Base-by-base conservation (phyloP, 2,797 vertebrate genomes). In the Nyctibius grandis region DNA sequence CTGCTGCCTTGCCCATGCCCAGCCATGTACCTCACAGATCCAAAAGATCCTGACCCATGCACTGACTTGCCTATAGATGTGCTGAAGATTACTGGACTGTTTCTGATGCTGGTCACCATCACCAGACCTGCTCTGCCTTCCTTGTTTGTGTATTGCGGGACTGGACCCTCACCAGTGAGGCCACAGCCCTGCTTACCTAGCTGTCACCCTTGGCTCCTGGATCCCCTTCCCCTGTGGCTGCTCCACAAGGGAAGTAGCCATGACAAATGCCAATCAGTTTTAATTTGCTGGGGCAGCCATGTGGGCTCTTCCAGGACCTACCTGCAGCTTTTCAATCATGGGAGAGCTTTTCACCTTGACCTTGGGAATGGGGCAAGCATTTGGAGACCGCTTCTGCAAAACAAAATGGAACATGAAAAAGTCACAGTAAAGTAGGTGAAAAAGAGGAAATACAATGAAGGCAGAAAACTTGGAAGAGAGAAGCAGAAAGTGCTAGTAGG, bases 261-360 rank as follows among this genome's bases (percentile, higher is more conserved):
- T 79, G 63, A 73, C 44, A 91, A 87, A 60, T 42, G 17, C 12
- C 67, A 48, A 36, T 14, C 34, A 44, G 31, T 45, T 89, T 85
- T 65, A 14, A 50, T 63, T 91, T 70, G 31, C 53, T 74, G 68
- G 9, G 20, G 23, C 44, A 84, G 33, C 38, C 45, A 21, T 1
- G 6, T 38, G 57, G 42, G 56, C 8, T 89, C 54, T 81, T 76
- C 40, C 33, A 68, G 45, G 45, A 88, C 97, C 88, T 94, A 98
- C 98, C 98, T 98, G 98, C 36, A 98, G 97, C 94, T 98, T 98
- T 95, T 98, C 98, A 73, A 98, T 98, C 94, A 98, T 97, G 38
- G 98, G 98, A 1, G 98, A 98, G 80, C 97, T 98, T 97, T 98
- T 98, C 97, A 98, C 95, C 67, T 98, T 98, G 94, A 98, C 67